phyloP scores from a whole-genome alignment of 2,888 invertebrate species.

The Opisthograptis luteolata region DNA sequence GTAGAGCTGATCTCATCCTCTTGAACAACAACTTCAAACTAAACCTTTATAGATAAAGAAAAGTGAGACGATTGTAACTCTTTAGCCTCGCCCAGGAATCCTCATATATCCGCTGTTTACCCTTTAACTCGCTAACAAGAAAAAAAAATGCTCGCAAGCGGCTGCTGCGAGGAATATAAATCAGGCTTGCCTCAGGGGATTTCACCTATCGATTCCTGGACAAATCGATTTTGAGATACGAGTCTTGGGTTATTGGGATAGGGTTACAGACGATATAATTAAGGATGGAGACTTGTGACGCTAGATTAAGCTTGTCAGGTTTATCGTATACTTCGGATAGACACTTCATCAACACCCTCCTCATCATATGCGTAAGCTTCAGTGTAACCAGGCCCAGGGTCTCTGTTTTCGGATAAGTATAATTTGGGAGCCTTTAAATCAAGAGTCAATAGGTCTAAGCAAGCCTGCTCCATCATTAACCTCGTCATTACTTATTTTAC shows the following conservation, averaged over 20 bases:
- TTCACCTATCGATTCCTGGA: conserved; percentile 24
- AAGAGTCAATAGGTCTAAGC: no score
- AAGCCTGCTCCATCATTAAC: no score
- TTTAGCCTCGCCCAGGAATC: neutral
- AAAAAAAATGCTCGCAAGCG: conserved; percentile 11
- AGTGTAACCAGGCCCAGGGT: no score
- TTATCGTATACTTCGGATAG: no score
- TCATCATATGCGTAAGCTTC: no score
- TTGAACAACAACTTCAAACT: neutral
- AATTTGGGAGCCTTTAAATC: no score
- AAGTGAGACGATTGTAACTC: conserved; percentile 12
- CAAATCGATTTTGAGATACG: conserved; percentile 11
- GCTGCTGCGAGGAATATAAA: conserved; percentile 11
- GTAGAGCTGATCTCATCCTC: no score
- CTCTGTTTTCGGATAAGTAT: no score
- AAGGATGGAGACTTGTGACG: no score
- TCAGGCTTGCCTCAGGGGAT: conserved; percentile 28
- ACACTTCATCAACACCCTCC: no score
- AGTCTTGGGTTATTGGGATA: neutral
- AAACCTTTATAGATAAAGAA: conserved; percentile 2
- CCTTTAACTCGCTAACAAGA: conserved; percentile 10
- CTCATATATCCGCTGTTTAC: conserved; percentile 8
- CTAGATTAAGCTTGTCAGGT: no score
- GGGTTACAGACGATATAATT: neutral
- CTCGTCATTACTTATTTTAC: no score